Percentiles rank a stretch among this genome's conserved stretches.
phyloP scores from a whole-genome alignment of 2,797 vertebrate genomes.

The Acanthurus tractus region DNA sequence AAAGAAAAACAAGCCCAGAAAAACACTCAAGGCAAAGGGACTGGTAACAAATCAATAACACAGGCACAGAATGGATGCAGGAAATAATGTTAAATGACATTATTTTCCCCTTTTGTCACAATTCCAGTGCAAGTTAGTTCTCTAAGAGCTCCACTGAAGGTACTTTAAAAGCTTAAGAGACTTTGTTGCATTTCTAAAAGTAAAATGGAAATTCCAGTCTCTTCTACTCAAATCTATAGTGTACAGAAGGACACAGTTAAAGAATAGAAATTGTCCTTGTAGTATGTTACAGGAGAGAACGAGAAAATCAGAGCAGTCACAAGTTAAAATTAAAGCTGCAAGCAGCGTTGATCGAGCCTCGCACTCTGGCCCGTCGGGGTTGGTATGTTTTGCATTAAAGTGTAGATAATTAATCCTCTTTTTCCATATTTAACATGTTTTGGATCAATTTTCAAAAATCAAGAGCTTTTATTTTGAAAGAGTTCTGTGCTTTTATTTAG shows the following conservation, averaged over 20 bases:
- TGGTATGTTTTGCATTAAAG: too few species aligned
- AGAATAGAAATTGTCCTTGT: constrained; percentile 13
- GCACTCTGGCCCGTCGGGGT: too few species aligned
- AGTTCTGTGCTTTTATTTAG: too few species aligned
- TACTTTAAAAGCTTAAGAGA: constrained; percentile 40
- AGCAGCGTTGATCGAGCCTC: too few species aligned
- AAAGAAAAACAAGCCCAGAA: constrained; percentile 13
- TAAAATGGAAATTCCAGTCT: constrained; percentile 44
- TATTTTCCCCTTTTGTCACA: constrained; percentile 18
- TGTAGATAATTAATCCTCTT: too few species aligned
- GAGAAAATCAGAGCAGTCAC: too few species aligned
- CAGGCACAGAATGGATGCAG: constrained; percentile 3
- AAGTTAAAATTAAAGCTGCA: too few species aligned
- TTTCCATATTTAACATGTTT: too few species aligned
- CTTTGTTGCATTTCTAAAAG: constrained; percentile 71
- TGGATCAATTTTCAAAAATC: too few species aligned
- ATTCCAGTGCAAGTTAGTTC: constrained; percentile 29
- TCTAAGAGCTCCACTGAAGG: constrained; percentile 28
- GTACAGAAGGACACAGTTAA: constrained; percentile 9
- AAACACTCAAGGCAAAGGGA: constrained; percentile 14
- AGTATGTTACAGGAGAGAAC: too few species aligned
- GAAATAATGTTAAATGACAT: constrained; percentile 34
- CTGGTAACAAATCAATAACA: constrained; percentile 26
- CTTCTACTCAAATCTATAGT: constrained; percentile 39
- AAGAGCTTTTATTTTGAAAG: too few species aligned